Evolutionary conservation across 2,888 invertebrate species (phyloP).

Genomic region (Xestoiulus laeticollis): DNA sequence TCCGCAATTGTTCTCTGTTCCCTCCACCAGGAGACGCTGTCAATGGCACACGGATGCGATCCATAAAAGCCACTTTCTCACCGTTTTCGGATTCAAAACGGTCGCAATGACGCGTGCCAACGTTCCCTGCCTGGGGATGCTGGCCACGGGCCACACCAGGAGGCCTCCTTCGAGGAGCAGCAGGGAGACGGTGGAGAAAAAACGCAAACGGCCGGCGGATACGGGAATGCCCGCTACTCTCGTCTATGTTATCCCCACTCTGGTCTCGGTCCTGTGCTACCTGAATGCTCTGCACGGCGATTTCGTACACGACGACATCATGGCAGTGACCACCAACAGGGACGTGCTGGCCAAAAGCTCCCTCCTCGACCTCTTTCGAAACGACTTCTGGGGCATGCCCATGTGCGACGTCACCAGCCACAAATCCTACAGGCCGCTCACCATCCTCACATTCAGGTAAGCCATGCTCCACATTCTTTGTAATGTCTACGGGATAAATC

Average conservation of each 20-base stretch:
- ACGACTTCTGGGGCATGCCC: conserved; percentile 91
- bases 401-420: conserved; percentile 84
- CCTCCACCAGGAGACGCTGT: background rate
- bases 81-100: background rate
- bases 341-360: conserved; percentile 74
- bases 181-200: background rate
- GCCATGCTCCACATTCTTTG: conserved; percentile 61
- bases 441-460: conserved; percentile 85
- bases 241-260: conserved; percentile 62
- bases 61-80: background rate
- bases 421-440: conserved; percentile 86
- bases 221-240: background rate
- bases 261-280: conserved; percentile 76
- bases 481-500: no score
- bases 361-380: conserved; percentile 73
- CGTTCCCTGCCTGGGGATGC: background rate
- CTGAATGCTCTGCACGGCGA: conserved; percentile 79
- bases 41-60: background rate
- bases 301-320: conserved; percentile 89
- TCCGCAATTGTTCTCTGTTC: background rate
- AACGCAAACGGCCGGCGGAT: background rate
- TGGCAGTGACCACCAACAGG: conserved; percentile 81
- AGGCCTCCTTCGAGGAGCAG: background rate
- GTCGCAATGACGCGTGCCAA: background rate
- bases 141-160: background rate